A percentile compares a stretch with the other conserved stretches of the same genome.
Evolutionary conservation across 2,797 vertebrate species (phyloP).

Genomic region (Apogon talboti): DNA sequence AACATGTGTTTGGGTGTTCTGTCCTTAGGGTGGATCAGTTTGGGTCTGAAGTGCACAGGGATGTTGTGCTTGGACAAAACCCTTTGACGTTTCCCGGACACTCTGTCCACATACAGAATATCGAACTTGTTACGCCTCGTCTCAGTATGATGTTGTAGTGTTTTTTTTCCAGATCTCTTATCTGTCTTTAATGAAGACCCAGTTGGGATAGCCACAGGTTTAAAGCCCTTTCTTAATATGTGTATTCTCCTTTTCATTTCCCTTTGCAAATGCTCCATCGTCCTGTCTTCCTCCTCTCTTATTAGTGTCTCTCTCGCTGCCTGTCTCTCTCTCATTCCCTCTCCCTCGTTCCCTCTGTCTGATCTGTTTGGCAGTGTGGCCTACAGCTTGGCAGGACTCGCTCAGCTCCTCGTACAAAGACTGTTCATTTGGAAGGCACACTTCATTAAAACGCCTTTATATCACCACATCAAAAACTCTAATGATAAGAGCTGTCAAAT

Average conservation of each 20-base stretch:
- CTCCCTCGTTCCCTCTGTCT: slow-evolving; percentile 20
- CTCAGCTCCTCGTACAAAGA: slow-evolving; percentile 39
- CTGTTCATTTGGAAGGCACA: slow-evolving; percentile 55
- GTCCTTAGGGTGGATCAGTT: too few relatives aligned
- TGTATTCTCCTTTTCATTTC: background rate
- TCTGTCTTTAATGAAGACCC: too few relatives aligned
- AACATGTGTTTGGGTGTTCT: too few relatives aligned
- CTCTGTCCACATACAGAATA: too few relatives aligned
- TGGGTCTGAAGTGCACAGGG: too few relatives aligned
- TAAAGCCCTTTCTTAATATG: too few relatives aligned
- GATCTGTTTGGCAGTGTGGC: slow-evolving; percentile 54
- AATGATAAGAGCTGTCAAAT: slow-evolving; percentile 52
- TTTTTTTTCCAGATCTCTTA: too few relatives aligned
- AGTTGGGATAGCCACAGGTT: too few relatives aligned
- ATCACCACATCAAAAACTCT: slow-evolving; percentile 23
- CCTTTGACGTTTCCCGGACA: too few relatives aligned
- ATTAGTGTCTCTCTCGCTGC: slow-evolving; percentile 2
- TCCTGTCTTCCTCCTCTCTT: slow-evolving; percentile 20
- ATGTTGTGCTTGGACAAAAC: too few relatives aligned
- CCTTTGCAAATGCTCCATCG: slow-evolving; percentile 35
- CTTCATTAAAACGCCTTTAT: slow-evolving; percentile 63
- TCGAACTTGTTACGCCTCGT: too few relatives aligned
- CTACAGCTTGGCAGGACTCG: slow-evolving; percentile 57
- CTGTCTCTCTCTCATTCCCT: background rate
- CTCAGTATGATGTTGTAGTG: too few relatives aligned